A percentile compares a stretch with the other conserved stretches of the same genome.
Evolutionary conservation across 2,888 invertebrate genomes (phyloP).

Genomic region (Chouioia cunea): DNA sequence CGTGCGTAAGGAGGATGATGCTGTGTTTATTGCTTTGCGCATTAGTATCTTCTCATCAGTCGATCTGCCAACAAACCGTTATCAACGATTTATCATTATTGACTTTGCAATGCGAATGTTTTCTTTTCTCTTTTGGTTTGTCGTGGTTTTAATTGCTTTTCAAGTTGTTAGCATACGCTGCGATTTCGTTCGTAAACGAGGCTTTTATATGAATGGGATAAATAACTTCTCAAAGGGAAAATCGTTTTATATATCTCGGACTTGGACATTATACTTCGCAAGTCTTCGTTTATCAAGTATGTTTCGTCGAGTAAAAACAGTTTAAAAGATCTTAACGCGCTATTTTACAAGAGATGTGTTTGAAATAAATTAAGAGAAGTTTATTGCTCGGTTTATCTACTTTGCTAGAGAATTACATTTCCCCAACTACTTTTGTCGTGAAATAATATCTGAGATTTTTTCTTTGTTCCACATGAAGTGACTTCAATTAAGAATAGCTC

Average conservation of each 20-base stretch:
- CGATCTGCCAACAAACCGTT: conserved; percentile 28
- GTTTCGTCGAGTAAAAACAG: too few relatives aligned
- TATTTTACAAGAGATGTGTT: background rate
- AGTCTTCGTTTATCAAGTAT: too few relatives aligned
- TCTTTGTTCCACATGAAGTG: conserved; percentile 10
- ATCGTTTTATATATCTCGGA: too few relatives aligned
- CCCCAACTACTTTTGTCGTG: background rate
- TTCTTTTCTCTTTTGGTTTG: background rate
- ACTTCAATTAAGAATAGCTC: conserved; percentile 1
- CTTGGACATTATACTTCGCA: too few relatives aligned
- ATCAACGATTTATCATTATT: conserved; percentile 31
- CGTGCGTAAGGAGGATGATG: conserved; percentile 12
- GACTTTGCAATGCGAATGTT: background rate
- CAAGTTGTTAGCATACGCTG: too few relatives aligned
- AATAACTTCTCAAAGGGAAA: too few relatives aligned
- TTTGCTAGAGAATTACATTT: conserved; percentile 1
- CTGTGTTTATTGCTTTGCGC: conserved; percentile 28
- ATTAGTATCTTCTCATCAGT: background rate
- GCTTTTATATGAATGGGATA: too few relatives aligned
- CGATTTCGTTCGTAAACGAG: too few relatives aligned
- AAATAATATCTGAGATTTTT: conserved; percentile 18
- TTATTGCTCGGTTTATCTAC: background rate
- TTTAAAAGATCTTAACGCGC: too few relatives aligned
- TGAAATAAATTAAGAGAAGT: background rate
- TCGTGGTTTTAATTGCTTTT: too few relatives aligned